Conservation (phyloP, 2,113 vertebrate genomes). For the Notothenia coriiceps region DNA sequence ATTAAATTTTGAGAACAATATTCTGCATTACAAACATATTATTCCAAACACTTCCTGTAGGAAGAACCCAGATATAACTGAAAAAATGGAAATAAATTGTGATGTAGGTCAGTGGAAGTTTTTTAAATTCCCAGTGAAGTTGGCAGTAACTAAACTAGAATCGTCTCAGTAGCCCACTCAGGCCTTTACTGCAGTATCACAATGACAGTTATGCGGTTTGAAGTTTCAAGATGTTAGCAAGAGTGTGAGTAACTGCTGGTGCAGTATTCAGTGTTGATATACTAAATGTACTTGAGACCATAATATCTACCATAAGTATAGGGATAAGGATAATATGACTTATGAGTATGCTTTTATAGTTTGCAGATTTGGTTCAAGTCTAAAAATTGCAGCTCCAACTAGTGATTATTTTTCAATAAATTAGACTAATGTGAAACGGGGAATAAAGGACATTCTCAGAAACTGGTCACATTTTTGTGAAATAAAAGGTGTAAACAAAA, state of each 20-base stretch:
- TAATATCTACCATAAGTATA: background rate
- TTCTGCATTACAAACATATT: conserved; percentile 1
- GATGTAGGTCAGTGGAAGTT: conserved; percentile 10
- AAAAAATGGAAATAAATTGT: conserved; percentile 1
- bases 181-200: conserved; percentile 40
- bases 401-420: background rate
- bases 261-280: conserved; percentile 9
- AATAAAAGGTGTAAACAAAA: conserved; percentile 2
- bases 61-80: too few species aligned
- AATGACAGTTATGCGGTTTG: conserved; percentile 23
- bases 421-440: background rate
- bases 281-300: background rate
- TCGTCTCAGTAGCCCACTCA: background rate
- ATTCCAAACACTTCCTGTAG: too few species aligned
- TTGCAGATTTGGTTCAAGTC: background rate
- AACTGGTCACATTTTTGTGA: background rate
- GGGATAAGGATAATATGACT: background rate
- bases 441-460: background rate
- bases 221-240: conserved; percentile 43
- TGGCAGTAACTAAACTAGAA: conserved; percentile 26
- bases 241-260: conserved; percentile 1
- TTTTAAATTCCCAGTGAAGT: conserved; percentile 7
- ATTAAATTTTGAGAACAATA: background rate
- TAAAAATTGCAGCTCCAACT: background rate
- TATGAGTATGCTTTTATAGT: background rate